Conservation (phyloP, 2,888 invertebrate species). For the Acrobasis consociella region DNA sequence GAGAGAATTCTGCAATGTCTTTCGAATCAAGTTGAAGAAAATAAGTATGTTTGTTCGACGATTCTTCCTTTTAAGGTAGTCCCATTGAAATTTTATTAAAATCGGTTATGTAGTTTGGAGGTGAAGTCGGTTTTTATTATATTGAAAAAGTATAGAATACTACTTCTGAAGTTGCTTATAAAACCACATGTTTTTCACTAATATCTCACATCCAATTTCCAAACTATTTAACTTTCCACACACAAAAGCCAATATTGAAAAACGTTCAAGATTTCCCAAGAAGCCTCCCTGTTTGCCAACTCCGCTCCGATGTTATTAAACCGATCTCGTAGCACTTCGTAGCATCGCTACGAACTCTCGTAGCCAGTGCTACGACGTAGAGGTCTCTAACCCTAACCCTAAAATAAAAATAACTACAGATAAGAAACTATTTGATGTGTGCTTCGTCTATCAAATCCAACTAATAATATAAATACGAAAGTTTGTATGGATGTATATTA, state of each 20-base stretch:
- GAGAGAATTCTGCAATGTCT: too few relatives aligned
- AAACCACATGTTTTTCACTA: not conserved
- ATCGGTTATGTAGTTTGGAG: too few relatives aligned
- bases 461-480: too few relatives aligned
- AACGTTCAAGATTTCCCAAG: not conserved
- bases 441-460: too few relatives aligned
- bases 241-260: constrained; percentile 3
- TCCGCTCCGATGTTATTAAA: constrained; percentile 11
- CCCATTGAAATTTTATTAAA: too few relatives aligned
- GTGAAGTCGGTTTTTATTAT: too few relatives aligned
- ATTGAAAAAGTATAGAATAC: too few relatives aligned
- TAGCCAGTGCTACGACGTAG: constrained; percentile 39
- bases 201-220: not conserved
- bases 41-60: too few relatives aligned
- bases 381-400: constrained; percentile 30
- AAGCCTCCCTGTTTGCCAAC: not conserved
- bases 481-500: too few relatives aligned
- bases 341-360: constrained; percentile 36
- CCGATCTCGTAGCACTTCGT: constrained; percentile 34
- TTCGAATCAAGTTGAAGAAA: too few relatives aligned
- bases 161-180: not conserved
- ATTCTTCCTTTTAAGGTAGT: too few relatives aligned
- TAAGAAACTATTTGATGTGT: too few relatives aligned
- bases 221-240: not conserved
- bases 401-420: not conserved